Evolutionary conservation across 1,140 invertebrate genomes (phyloP), one percentile per base, ranked within the genome.

Genomic region (Bombus superbus): DNA sequence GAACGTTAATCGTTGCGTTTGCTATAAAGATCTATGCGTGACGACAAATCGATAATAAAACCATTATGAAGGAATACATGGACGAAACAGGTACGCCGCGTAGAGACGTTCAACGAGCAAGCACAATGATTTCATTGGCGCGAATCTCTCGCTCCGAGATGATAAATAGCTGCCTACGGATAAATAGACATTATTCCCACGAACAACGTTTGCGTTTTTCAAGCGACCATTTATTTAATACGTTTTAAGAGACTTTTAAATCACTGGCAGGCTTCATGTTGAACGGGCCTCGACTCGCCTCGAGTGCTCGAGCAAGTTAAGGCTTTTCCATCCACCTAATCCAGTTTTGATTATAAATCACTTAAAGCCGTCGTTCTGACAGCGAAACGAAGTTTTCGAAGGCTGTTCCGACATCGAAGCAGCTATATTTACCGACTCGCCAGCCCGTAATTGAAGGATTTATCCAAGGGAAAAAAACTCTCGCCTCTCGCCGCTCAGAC

Each of bases 281-380:
- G 64, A 81, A 69, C 66, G 81, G 28, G 59, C 59, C 59, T 62
- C 64, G 62, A 64, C 40, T 62, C 35, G 88, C 74, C 47, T 42
- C 62, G 78, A 81, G 81, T 84, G 79, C 62, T 66, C n/a, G n/a
- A 73, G 57, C 77, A 83, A 87, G 89, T 87, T 90, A 88, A 90
- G 83, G 89, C 89, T 90, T 90, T 90, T 90, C 86, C 89, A 84
- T 87, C 86, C 83, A 42, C 86, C 86, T 90, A 90, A 90, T 90
- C 86, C 89, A 90, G 89, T 90, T 90, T 90, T 90, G 89, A 90
- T 90, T 90, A 90, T 90, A 90, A 90, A 90, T 90, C 89, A 90
- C 89, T 90, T 90, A 90, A 88, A 90, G 80, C 86, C 89, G 83
- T 85, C 89, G 86, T 81, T 86, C 85, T 82, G 89, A 86, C 83